A percentile compares a stretch with the other conserved stretches of the same genome.
phyloP scores from a whole-genome alignment of 2,113 vertebrate species.

The Zeus faber region DNA sequence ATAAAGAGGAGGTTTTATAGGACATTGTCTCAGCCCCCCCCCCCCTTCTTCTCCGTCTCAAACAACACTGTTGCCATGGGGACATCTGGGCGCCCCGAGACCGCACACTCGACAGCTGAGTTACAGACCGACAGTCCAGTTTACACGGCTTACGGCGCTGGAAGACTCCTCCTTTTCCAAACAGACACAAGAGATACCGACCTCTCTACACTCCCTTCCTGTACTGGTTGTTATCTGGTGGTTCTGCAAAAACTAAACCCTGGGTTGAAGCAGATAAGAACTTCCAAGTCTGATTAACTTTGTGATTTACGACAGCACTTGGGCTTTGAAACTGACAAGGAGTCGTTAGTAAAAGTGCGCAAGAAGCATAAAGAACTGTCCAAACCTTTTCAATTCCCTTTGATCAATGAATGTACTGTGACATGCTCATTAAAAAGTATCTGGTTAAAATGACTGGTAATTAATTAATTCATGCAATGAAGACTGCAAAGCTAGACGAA shows the following conservation, averaged over 20 bases:
- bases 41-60: conserved; percentile 26
- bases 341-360: too few relatives aligned
- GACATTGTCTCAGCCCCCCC: conserved; percentile 22
- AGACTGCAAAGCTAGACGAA: too few relatives aligned
- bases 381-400: too few relatives aligned
- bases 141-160: conserved; percentile 9
- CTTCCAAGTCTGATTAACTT: too few relatives aligned
- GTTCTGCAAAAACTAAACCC: not conserved
- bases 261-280: not conserved
- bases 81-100: conserved; percentile 30
- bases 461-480: too few relatives aligned
- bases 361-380: too few relatives aligned
- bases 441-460: too few relatives aligned
- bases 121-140: conserved; percentile 15
- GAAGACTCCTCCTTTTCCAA: conserved; percentile 22
- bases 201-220: conserved; percentile 4
- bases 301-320: not conserved
- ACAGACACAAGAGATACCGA: conserved; percentile 12
- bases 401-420: too few relatives aligned
- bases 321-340: too few relatives aligned
- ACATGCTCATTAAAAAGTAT: too few relatives aligned
- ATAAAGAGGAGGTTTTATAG: conserved; percentile 29
- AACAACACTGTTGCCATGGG: conserved; percentile 69
- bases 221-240: conserved; percentile 6
- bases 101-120: conserved; percentile 12